phyloP scores from a whole-genome alignment of 1,140 invertebrate genomes.

The Pinna nobilis region DNA sequence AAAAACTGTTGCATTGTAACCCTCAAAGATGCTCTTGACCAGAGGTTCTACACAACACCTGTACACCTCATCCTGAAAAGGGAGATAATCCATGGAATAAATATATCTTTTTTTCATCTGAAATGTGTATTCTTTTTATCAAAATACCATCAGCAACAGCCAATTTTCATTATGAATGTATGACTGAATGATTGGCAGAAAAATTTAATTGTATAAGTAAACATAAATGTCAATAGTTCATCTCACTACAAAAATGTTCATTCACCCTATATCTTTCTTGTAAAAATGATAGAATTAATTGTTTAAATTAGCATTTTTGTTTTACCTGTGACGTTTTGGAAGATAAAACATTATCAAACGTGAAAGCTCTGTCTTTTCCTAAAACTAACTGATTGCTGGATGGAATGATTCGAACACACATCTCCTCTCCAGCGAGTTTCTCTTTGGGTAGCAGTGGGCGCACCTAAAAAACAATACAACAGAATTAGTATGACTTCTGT shows the following conservation, averaged over 20 bases:
- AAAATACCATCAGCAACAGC: no score
- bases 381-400: constrained; percentile 88
- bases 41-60: constrained; percentile 84
- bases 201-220: no score
- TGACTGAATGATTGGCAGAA: no score
- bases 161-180: no score
- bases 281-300: no score
- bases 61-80: constrained; percentile 81
- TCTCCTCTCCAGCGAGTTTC: constrained; percentile 68
- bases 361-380: constrained; percentile 91
- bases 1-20: constrained; percentile 89
- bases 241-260: no score
- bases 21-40: constrained; percentile 87
- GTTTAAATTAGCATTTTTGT: neutral
- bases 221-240: no score
- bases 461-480: constrained; percentile 55
- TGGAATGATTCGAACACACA: constrained; percentile 66
- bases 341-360: constrained; percentile 91
- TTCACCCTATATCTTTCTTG: no score
- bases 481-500: neutral
- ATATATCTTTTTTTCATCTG: no score
- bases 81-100: neutral
- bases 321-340: constrained; percentile 80
- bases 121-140: no score
- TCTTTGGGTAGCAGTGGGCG: constrained; percentile 71